Evolutionary conservation across 2,797 vertebrate species (phyloP).

Genomic region (Spinibarbus caldwelli): DNA sequence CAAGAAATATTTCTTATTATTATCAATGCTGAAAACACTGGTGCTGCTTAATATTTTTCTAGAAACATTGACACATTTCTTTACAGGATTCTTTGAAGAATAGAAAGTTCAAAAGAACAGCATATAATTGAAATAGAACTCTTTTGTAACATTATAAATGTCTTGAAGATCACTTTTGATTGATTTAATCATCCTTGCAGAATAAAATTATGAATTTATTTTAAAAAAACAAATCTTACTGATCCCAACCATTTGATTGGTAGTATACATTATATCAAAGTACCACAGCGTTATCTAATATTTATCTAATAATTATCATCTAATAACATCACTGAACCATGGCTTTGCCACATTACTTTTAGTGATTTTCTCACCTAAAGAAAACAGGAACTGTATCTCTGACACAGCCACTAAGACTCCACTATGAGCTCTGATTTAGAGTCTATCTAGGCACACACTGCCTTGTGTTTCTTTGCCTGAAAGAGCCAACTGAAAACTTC

Average conservation of each 20-base stretch:
- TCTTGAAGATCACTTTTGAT: no score
- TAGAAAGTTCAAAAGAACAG: neutral
- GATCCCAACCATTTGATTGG: neutral
- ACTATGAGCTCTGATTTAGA: neutral
- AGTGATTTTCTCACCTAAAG: neutral
- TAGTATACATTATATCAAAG: neutral
- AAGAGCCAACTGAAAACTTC: constrained; percentile 27
- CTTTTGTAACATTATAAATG: neutral
- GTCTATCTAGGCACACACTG: constrained; percentile 28
- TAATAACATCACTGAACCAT: neutral
- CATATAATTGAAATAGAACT: neutral
- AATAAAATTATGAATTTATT: neutral
- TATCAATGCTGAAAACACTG: neutral
- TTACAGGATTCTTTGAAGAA: neutral
- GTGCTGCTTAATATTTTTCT: neutral
- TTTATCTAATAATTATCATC: no score
- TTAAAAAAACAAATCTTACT: neutral
- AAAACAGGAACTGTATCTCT: constrained; percentile 1
- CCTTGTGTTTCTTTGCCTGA: constrained; percentile 45
- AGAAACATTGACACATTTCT: neutral
- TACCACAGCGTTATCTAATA: neutral
- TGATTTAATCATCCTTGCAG: no score
- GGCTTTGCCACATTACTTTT: neutral
- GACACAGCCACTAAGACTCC: constrained; percentile 16
- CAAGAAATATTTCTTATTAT: neutral